Percentiles rank a stretch among this genome's conserved stretches.
These are phyloP conservation scores for Monopis laevigella DNA, from an alignment of 2,888 invertebrate genomes.

Conservation along the genomic window DNA sequence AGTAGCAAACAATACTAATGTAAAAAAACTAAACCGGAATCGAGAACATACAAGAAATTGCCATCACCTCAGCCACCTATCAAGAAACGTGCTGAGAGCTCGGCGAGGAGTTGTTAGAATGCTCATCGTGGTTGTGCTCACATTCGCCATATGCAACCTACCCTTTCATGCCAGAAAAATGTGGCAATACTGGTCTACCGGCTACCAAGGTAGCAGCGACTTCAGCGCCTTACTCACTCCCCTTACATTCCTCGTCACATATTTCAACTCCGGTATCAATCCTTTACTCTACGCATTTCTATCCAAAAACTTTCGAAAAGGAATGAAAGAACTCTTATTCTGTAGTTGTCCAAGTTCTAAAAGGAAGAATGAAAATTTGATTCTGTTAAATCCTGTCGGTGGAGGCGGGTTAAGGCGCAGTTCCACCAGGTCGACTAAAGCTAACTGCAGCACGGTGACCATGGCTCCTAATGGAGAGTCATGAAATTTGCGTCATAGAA, in stretches of 20 bases:
- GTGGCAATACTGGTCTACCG: constrained; percentile 84
- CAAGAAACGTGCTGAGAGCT: constrained; percentile 80
- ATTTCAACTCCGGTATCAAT: constrained; percentile 91
- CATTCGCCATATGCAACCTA: constrained; percentile 89
- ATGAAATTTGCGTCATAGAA: constrained; percentile 53
- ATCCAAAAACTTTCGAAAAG: constrained; percentile 81
- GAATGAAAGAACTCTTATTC: constrained; percentile 82
- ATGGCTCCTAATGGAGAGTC: constrained; percentile 58
- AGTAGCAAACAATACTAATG: constrained; percentile 40
- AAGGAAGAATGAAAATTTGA: constrained; percentile 49
- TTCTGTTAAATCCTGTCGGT: constrained; percentile 52
- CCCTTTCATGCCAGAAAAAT: constrained; percentile 90
- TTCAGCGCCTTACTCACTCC: constrained; percentile 84
- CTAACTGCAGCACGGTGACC: constrained; percentile 65
- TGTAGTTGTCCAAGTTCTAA: constrained; percentile 59
- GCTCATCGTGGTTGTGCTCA: constrained; percentile 87
- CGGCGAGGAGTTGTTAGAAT: constrained; percentile 88
- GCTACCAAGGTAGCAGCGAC: constrained; percentile 75
- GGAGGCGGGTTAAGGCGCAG: constrained; percentile 49
- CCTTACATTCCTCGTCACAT: constrained; percentile 85
- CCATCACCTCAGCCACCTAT: constrained; percentile 75
- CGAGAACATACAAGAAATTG: constrained; percentile 53
- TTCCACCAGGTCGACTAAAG: constrained; percentile 61
- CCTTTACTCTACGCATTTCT: constrained; percentile 91
- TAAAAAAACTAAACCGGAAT: constrained; percentile 40